phyloP scores from a whole-genome alignment of 2,113 vertebrate species.

The Pavo muticus region DNA sequence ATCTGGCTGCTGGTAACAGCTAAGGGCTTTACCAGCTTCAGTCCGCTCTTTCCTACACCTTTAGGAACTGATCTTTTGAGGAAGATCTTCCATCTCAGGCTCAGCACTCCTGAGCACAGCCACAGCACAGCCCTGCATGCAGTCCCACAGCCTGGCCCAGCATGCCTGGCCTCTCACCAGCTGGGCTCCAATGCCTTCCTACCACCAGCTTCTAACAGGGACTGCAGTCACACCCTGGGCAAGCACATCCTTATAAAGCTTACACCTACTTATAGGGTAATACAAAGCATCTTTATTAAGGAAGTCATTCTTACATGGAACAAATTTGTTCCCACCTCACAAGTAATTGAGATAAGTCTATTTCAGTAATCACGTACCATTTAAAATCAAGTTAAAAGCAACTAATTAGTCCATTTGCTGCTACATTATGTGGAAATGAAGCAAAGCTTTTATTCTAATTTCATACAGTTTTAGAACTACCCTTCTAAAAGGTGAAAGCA shows the following conservation, averaged over 20 bases:
- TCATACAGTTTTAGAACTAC: neutral
- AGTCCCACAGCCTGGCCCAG: rapidly evolving
- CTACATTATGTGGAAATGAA: neutral
- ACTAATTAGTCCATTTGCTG: neutral
- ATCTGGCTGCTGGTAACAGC: neutral
- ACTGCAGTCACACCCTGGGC: neutral
- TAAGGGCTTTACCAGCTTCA: neutral
- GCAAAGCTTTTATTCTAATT: neutral
- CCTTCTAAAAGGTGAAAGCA: neutral
- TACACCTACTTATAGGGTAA: neutral
- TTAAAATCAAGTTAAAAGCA: neutral
- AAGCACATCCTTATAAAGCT: neutral
- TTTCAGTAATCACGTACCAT: neutral
- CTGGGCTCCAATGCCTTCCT: neutral
- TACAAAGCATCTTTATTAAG: neutral
- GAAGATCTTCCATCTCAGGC: neutral
- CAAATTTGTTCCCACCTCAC: neutral
- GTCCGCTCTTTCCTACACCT: neutral
- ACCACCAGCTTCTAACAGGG: neutral
- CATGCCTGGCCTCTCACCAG: rapidly evolving
- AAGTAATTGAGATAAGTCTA: neutral
- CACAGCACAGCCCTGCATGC: neutral
- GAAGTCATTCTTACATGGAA: neutral
- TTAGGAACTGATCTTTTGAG: neutral
- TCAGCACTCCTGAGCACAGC: neutral